Evolutionary conservation across 2,888 invertebrate species (phyloP).

Genomic region (Plusia festucae): DNA sequence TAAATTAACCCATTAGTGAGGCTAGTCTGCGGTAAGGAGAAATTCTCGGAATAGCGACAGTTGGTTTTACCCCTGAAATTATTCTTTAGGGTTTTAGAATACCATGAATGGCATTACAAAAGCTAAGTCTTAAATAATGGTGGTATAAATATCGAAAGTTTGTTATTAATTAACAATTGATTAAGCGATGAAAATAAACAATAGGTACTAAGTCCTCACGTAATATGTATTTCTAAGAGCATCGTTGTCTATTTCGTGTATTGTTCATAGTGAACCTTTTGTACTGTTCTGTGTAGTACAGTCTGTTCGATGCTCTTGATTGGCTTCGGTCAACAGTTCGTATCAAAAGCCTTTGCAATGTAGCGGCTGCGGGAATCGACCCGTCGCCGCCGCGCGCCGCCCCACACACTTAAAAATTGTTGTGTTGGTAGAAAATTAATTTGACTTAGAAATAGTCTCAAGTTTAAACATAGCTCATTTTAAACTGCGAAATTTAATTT

Average conservation of each 20-base stretch:
- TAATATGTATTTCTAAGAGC: no score
- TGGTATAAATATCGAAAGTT: no score
- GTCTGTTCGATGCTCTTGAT: slow-evolving; percentile 6
- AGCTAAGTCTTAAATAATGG: no score
- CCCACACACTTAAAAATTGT: background rate
- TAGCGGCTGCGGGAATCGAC: background rate
- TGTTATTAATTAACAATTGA: no score
- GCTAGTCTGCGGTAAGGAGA: background rate
- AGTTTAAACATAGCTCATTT: no score
- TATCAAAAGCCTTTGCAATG: slow-evolving; percentile 5
- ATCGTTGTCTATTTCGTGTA: background rate
- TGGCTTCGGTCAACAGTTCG: slow-evolving; percentile 9
- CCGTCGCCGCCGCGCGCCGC: background rate
- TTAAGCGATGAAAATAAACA: no score
- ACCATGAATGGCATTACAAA: background rate
- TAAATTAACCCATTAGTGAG: slow-evolving; percentile 2
- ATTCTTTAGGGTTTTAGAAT: background rate
- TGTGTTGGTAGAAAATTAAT: background rate
- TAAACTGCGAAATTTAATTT: no score
- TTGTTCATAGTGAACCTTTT: slow-evolving; percentile 9
- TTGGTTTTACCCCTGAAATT: background rate
- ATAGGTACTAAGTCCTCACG: no score
- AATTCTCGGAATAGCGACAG: background rate
- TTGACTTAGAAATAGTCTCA: background rate
- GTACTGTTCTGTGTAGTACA: background rate